Evolutionary conservation across 2,113 vertebrate genomes (phyloP).

Genomic region (Ancistrus triradiatus): DNA sequence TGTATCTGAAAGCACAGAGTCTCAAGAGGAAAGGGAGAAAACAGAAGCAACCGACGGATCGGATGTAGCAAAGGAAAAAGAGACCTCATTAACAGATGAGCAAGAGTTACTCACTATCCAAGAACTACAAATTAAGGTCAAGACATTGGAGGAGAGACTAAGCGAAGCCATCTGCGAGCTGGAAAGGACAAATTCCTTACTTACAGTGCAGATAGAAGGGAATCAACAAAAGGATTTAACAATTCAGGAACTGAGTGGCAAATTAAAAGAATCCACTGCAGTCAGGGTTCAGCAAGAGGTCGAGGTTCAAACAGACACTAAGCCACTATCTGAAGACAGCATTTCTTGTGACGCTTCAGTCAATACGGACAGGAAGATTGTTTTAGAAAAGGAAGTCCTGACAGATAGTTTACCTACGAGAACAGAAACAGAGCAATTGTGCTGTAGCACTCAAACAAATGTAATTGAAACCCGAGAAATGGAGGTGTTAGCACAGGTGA

Average conservation of each 20-base stretch:
- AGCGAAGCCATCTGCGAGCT: slow-evolving; percentile 74
- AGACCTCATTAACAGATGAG: background rate
- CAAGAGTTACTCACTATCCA: slow-evolving; percentile 48
- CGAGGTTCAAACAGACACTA: slow-evolving; percentile 4
- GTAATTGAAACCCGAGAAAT: slow-evolving; percentile 18
- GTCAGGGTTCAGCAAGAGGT: slow-evolving; percentile 5
- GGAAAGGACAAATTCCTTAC: slow-evolving; percentile 64
- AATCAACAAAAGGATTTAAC: slow-evolving; percentile 75
- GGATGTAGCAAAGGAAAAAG: slow-evolving; percentile 5
- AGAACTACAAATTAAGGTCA: slow-evolving; percentile 72
- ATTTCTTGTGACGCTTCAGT: slow-evolving; percentile 53
- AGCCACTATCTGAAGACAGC: slow-evolving; percentile 15
- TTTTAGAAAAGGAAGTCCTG: slow-evolving; percentile 61
- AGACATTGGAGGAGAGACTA: slow-evolving; percentile 73
- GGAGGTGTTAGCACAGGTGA: slow-evolving; percentile 14
- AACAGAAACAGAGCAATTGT: slow-evolving; percentile 32
- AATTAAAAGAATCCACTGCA: slow-evolving; percentile 38
- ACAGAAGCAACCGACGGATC: slow-evolving; percentile 25
- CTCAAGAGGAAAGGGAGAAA: slow-evolving; percentile 7
- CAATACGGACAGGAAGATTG: slow-evolving; percentile 59
- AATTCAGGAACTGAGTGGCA: slow-evolving; percentile 74
- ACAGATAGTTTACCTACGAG: slow-evolving; percentile 51
- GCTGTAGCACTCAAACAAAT: slow-evolving; percentile 48
- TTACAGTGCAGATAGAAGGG: slow-evolving; percentile 76
- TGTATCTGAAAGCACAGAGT: background rate